Base-by-base conservation (phyloP, 2,888 invertebrate species). In the Hypselothyrea guttata region DNA sequence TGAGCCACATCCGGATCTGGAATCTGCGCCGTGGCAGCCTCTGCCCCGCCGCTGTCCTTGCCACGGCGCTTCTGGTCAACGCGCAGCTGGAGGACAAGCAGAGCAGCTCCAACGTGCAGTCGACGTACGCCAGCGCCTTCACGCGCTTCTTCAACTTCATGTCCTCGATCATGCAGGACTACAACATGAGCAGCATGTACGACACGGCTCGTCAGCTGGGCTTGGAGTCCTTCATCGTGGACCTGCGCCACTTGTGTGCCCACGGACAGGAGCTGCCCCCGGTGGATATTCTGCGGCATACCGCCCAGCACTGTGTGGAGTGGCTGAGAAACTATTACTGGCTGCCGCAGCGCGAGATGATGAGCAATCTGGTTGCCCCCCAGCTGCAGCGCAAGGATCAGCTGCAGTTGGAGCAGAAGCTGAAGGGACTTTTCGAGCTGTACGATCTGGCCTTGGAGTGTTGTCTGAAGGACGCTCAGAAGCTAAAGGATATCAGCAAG, bases 121-220 rank as follows among this genome's bases (percentile, higher is more conserved):
- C 71, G 0, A 65, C 86, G 2, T 90, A 90, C 63, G 83, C 90
- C 0, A 86, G 77, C 35, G 87, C 89, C 3, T 87, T 90, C 27
- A 90, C 88, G 0, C 82, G 90, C 1, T 90, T 90, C 49, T 87
- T 88, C 18, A 90, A 90, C 60, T 90, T 88, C 18, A 90, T 90
- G 90, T 90, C 89, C 0, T 90, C 90, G 1, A 89, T 88, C 5
- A 88, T 88, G 73, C 89, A 89, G 47, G 71, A 72, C 1, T 72
- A 85, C 35, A 84, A 76, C 56, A 84, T 83, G 84, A 78, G 72
- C 16, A 86, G 88, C 33, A 90, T 90, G 90, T 90, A 90, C 38
- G 85, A 79, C 0, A 89, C 88, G 0, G 90, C 90, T 0, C 75
- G 72, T 3, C 65, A 88, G 45, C 66, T 90, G 4, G 89, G 89